phyloP scores from a whole-genome alignment of 2,113 vertebrate species.

The Pogonocichla stellata region DNA sequence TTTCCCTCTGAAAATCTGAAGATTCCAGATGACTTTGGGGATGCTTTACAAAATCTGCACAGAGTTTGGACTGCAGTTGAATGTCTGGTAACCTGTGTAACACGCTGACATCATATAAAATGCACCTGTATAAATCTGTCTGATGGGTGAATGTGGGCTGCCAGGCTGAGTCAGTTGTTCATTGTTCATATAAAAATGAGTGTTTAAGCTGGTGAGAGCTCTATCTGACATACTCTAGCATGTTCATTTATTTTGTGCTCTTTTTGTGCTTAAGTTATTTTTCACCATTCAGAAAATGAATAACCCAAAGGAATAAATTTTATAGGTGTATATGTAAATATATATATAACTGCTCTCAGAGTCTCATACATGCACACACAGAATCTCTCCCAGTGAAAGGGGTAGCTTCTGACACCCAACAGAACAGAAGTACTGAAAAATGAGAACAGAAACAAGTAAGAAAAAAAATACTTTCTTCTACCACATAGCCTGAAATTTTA shows the following conservation, averaged over 20 bases:
- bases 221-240: background rate
- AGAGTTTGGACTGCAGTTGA: background rate
- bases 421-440: background rate
- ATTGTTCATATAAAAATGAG: background rate
- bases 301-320: background rate
- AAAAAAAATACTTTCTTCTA: background rate
- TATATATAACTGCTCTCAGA: rapidly evolving
- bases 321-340: background rate
- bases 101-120: background rate
- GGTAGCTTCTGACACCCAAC: background rate
- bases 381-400: background rate
- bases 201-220: background rate
- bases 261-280: background rate
- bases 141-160: background rate
- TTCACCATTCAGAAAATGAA: background rate
- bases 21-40: background rate
- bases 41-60: background rate
- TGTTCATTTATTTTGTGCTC: background rate
- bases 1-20: background rate
- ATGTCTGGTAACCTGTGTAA: background rate
- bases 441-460: background rate
- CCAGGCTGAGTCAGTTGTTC: background rate
- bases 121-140: background rate
- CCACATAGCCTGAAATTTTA: background rate
- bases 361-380: background rate